Evolutionary conservation across 2,888 invertebrate species (phyloP), one percentile per base, ranked within the genome.

Genomic region (Eupithecia insigniata): DNA sequence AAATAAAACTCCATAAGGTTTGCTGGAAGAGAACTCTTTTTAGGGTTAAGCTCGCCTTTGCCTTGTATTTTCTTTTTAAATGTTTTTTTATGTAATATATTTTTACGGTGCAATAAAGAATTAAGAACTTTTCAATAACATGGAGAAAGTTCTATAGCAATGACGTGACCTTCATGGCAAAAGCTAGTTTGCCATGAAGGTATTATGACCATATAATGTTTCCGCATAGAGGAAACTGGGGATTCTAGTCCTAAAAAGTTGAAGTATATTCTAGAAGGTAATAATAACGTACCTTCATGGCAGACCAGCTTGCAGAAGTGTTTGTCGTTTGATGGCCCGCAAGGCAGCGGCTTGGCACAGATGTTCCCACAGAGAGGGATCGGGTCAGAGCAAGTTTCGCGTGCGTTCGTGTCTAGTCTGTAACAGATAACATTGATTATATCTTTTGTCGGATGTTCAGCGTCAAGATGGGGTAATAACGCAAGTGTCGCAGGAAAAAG

Each of bases 321-420:
- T 64, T 95, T 96, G 79, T 95, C 94, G 22, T 93, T 93, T 0
- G 94, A 89, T 43, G 96, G 96, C 0, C 97, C 97, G 87, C 97
- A 98, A 30, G 93, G 90, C 36, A 97, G 89, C 1, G 94, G 92
- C 83, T 96, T 96, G 65, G 95, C 93, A 83, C 96, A 96, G 70
- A 95, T 92, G 83, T 95, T 96, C 64, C 96, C 96, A 89, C 99
- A 99, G 51, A 96, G 95, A 0, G 98, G 97, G 78, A 99, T 96
- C 0, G 97, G 96, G 88, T 98, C 98, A 8, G 96, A 92, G 87
- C 98, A 99, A 12, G 95, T 95, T 66, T 91, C 94, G 74, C 98
- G 95, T 43, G 89, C 87, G 36, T 94, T 90, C 55, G 85, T 85
- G 7, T 87, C 83, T 32, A 93, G 78, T 75, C 93, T 93, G 80